Evolutionary conservation across 2,888 invertebrate species (phyloP).

Genomic region (Zygothrica quintamaculata): DNA sequence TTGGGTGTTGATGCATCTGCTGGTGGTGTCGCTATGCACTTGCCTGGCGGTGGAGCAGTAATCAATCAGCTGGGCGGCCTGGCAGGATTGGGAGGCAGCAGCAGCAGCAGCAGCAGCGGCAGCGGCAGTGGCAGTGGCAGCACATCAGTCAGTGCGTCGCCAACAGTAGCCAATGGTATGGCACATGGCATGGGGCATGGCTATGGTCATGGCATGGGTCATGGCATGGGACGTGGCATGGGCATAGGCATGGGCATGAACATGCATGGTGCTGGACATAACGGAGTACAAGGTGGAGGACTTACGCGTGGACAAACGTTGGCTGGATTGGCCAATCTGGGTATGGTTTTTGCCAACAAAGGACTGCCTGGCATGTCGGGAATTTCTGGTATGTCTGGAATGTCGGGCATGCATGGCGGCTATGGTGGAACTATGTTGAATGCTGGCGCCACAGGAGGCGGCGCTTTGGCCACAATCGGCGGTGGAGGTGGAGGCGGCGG

Average conservation of each 20-base stretch:
- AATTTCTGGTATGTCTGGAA: constrained; percentile 24
- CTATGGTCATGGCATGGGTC: constrained; percentile 27
- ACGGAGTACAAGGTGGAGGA: constrained; percentile 34
- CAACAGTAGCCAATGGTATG: constrained; percentile 20
- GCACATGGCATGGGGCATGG: constrained; percentile 26
- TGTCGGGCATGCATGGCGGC: constrained; percentile 48
- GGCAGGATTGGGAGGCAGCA: constrained; percentile 39
- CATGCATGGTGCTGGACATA: constrained; percentile 23
- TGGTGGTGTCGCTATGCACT: constrained; percentile 8
- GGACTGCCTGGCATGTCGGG: constrained; percentile 46
- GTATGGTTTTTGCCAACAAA: constrained; percentile 71
- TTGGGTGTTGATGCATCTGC: constrained; percentile 20
- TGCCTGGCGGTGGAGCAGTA: constrained; percentile 38
- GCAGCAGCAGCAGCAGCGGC: constrained; percentile 47
- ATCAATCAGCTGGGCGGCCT: constrained; percentile 48
- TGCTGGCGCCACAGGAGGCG: constrained; percentile 59
- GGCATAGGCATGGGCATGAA: constrained; percentile 15
- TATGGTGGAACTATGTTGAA: constrained; percentile 56
- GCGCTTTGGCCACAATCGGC: constrained; percentile 46
- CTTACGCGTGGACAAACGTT: constrained; percentile 75
- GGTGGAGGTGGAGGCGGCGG: constrained; percentile 54
- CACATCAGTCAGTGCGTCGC: constrained; percentile 31
- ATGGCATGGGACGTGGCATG: constrained; percentile 22
- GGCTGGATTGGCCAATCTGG: constrained; percentile 76
- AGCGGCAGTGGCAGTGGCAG: constrained; percentile 46